Evolutionary conservation across 2,113 vertebrate genomes (phyloP), one percentile per base, ranked within the genome.

Genomic region (Pachycephala philippinensis): DNA sequence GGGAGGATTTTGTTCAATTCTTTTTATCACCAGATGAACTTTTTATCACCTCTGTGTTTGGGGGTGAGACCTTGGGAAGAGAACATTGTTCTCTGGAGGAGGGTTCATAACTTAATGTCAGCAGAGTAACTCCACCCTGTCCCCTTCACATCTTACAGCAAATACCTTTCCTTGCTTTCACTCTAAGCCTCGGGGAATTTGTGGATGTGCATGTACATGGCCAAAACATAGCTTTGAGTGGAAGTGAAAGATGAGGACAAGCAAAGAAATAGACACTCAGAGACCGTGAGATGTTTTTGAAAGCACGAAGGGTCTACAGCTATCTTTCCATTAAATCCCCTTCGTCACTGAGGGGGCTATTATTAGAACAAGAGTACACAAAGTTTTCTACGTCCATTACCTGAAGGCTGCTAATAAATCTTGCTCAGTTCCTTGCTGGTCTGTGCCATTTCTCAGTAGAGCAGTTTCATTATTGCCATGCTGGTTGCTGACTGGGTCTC

Each of bases 121-220:
- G 45, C 54, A 60, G 52, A 50, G 13, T 50, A 82, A 40, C 15
- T 76, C 23, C 17, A 64, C 16, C 3, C 10, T 53, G 37, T 30
- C 50, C 40, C 10, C 27, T 87, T 81, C 5, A 22, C 11, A 33
- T n/a, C 40, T 54, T 47, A 30, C n/a, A 64, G 13, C 3, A 2
- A 64, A 37, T 39, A 31, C 0, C 26, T 77, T 50, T 33, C 35
- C 35, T 60, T 50, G 35, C 23, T 87, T 84, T 75, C 56, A 54
- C 28, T 78, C 18, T 28, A 74, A 84, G 27, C 16, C 5, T 9
- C 1, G 0, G 15, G 31, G 22, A 71, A 42, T 68, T 81, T 63
- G 68, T 28, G 47, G 49, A 57, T 18, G 21, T 27, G 24, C 22
- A 24, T 0, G 0, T 40, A 26, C 26, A 15, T 6, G 28, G 45